Base-by-base conservation (phyloP, 1,140 invertebrate genomes). In the Cydia fagiglandana region DNA sequence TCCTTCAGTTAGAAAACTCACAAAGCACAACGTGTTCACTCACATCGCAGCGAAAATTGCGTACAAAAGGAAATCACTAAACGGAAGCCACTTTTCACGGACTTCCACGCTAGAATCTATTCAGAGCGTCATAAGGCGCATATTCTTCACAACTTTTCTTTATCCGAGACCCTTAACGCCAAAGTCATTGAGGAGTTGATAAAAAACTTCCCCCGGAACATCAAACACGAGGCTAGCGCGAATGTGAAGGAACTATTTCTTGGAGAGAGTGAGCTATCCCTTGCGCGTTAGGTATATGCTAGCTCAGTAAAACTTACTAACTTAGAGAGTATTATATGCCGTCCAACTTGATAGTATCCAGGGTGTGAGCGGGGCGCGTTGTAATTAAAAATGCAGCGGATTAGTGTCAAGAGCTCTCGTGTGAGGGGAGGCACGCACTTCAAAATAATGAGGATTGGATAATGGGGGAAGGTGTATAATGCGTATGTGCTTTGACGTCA, bases 391-490 rank as follows among this genome's bases (percentile, higher is more conserved):
- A 70, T 70, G 66, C 66, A 70, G 66, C 66, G 66, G 66, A 70
- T 70, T 70, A 70, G 66, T 70, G 66, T 70, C 66, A 70, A 70
- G 66, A 70, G 34, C 30, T 70, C 66, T 70, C 66, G 73, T 73
- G 73, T 34, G 64, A 75, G 74, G 66, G 56, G 76, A 75, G 74
- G 79, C 75, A 76, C 70, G 56, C 74, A 76, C 78, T 79, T 77
- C 74, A 76, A 79, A 79, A 76, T 79, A 79, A 79, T 77, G 76
- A 79, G 78, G 70, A 77, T 76, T 73, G 64, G 64, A 70, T 70
- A 70, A 70, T 70, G 66, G 66, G 64, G 66, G 17, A 70, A 70
- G 47, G 74, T 75, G 56, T 75, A 74, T 56, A 45, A 45, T 38
- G 64, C 47, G 24, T 70, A 73, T 73, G 64, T 53, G 70, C 50